phyloP scores from a whole-genome alignment of 2,888 invertebrate genomes.

The Yponomeuta evonymella region DNA sequence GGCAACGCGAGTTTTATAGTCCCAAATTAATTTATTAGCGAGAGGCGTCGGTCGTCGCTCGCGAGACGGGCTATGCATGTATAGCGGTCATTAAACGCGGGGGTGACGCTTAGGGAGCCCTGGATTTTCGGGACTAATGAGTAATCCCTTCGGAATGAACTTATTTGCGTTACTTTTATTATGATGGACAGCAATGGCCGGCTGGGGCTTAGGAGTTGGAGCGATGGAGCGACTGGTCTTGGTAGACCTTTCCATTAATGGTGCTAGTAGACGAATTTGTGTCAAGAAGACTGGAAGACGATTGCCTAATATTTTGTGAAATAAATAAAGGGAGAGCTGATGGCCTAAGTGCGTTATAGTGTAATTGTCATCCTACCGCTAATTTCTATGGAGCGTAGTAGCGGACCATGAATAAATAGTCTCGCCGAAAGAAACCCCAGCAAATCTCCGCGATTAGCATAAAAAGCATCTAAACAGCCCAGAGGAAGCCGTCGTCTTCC shows the following conservation, averaged over 20 bases:
- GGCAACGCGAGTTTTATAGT: constrained; percentile 29
- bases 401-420: constrained; percentile 62
- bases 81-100: constrained; percentile 41
- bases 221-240: not conserved
- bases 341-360: constrained; percentile 12
- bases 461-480: constrained; percentile 72
- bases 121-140: constrained; percentile 10
- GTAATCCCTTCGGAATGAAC: constrained; percentile 13
- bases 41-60: constrained; percentile 31
- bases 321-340: constrained; percentile 6
- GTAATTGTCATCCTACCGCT: constrained; percentile 34
- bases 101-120: constrained; percentile 24
- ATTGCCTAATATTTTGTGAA: not conserved
- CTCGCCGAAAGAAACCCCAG: constrained; percentile 63
- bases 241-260: not conserved
- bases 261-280: not conserved
- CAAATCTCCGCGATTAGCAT: constrained; percentile 71
- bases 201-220: not conserved
- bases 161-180: constrained; percentile 6
- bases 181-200: constrained; percentile 1
- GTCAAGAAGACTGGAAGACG: not conserved
- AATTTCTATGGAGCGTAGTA: constrained; percentile 51
- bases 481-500: constrained; percentile 66
- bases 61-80: constrained; percentile 33
- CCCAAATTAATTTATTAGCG: constrained; percentile 43